Conservation (phyloP, 2,797 vertebrate genomes). For the Limnodromus scolopaceus region DNA sequence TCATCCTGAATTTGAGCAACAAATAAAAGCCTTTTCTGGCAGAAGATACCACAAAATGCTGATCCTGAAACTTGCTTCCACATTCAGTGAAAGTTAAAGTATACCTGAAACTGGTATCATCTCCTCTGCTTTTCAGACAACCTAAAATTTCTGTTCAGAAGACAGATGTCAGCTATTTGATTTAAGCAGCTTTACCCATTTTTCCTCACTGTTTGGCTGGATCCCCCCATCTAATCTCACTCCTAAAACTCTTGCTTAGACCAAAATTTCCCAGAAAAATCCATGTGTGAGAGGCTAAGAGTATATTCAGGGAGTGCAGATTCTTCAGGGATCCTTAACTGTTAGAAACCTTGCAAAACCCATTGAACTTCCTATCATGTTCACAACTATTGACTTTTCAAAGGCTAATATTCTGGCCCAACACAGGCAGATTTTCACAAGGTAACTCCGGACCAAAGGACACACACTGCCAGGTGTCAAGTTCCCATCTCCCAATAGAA, state of each 20-base stretch:
- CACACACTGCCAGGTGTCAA: not conserved
- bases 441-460: not conserved
- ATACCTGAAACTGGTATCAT: not conserved
- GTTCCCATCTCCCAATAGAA: not conserved
- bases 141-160: not conserved
- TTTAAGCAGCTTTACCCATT: not conserved
- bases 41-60: not conserved
- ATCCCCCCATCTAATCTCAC: not conserved
- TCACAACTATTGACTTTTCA: slow-evolving; percentile 17
- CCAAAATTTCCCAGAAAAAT: not conserved
- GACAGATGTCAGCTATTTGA: not conserved
- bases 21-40: not conserved
- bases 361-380: not conserved
- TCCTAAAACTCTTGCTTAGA: not conserved
- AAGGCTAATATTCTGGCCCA: not conserved
- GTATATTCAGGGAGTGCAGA: not conserved
- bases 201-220: not conserved
- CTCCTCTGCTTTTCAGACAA: not conserved
- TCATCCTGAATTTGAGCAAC: not conserved
- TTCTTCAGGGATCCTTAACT: not conserved
- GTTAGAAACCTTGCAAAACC: not conserved
- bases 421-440: not conserved
- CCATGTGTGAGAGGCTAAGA: not conserved
- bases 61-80: not conserved
- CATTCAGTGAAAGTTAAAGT: not conserved